phyloP scores from a whole-genome alignment of 2,113 vertebrate genomes.

The Azemiops feae region DNA sequence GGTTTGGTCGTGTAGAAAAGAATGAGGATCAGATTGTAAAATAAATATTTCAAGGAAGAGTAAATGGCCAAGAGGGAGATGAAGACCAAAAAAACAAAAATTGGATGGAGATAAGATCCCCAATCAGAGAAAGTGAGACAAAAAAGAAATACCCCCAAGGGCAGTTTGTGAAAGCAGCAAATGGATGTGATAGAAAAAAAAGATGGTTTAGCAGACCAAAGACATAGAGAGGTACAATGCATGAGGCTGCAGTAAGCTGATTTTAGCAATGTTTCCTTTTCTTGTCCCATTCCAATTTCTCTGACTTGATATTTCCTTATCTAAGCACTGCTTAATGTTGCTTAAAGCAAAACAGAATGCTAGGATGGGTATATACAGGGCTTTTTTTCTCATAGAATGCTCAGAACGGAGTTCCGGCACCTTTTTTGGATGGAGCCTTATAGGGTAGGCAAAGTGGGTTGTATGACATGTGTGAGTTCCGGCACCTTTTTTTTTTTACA shows the following conservation, averaged over 20 bases:
- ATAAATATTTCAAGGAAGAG: neutral
- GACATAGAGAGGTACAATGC: neutral
- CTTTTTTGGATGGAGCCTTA: too few relatives aligned
- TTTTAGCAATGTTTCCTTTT: neutral
- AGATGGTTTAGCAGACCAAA: neutral
- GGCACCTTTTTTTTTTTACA: too few relatives aligned
- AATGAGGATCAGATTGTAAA: neutral
- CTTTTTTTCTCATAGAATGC: too few relatives aligned
- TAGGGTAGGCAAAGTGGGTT: too few relatives aligned
- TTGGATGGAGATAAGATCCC: neutral
- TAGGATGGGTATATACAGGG: neutral
- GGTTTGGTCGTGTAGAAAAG: neutral
- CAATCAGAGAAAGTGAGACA: neutral
- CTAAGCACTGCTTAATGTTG: neutral
- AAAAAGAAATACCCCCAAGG: neutral
- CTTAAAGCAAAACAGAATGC: neutral
- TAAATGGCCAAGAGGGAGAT: neutral
- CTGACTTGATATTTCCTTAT: neutral
- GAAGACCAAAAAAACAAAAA: neutral
- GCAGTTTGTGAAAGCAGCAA: neutral
- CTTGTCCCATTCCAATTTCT: neutral
- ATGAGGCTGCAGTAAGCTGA: neutral
- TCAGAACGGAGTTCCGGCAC: too few relatives aligned
- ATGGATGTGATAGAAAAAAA: neutral
- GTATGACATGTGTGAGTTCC: too few relatives aligned